Base-by-base conservation (phyloP, 2,797 vertebrate genomes). In the Helarctos malayanus region DNA sequence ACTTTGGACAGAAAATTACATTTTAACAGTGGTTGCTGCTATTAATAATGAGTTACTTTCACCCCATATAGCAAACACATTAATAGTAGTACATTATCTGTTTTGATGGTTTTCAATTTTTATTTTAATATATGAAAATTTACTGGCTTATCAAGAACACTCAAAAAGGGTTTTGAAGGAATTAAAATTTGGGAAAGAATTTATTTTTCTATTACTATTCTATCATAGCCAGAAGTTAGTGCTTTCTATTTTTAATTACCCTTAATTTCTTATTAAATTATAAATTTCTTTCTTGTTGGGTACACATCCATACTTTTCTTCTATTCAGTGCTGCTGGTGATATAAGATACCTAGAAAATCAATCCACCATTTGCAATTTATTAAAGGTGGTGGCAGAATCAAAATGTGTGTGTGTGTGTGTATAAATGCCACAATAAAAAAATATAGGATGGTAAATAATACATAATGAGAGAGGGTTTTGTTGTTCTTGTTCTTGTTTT, bases 41-140 rank as follows among this genome's bases (percentile, higher is more conserved):
- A 45, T 63, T 92, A 92, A 82, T 78, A 80, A 79, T 82, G 49
- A 94, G 7, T 75, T 95, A 52, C 2, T 38, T 83, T 81, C 25
- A 90, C 29, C 23, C 1, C 49, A 18, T n/a, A 47, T 73, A 29
- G 84, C 56, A 75, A 89, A 82, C 27, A 76, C 6, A 75, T 47
- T 78, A 76, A 45, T 47, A 69, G 1, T 27, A 93, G 10, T 32
- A 32, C 4, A 29, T 12, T n/a, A 75, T 49, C 57, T 54, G 21
- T 11, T 86, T 38, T 45, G 15, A 56, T 21, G 45, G 2, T 25
- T 81, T 91, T 71, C 35, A 71, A 32, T 59, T 52, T 81, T 79
- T 21, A 49, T 79, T 76, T 91, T 38, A 83, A 83, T 82, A 32
- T 4, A 73, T 52, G 5, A 57, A 76, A 71, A 82, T 45, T 25